Percentiles rank a stretch among this genome's conserved stretches.
phyloP scores from a whole-genome alignment of 2,113 vertebrate species.

The Neodon shergylaensis region DNA sequence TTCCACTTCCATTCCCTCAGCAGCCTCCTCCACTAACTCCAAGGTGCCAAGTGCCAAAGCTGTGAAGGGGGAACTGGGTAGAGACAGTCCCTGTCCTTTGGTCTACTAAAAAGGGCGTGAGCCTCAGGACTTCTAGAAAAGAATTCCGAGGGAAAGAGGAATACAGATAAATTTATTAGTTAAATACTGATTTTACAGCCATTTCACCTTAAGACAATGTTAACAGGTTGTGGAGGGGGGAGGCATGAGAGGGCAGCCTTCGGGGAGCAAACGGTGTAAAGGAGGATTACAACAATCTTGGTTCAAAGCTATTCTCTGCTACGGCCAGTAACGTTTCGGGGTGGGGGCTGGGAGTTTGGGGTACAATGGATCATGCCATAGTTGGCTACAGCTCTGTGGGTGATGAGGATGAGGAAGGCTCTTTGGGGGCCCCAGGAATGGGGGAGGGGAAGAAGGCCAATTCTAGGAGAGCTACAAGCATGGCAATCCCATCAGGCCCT shows the following conservation, averaged over 20 bases:
- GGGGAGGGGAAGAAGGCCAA: background rate
- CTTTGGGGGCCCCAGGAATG: background rate
- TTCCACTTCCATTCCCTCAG: background rate
- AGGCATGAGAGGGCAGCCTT: conserved; percentile 49
- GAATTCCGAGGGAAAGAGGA: background rate
- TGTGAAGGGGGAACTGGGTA: background rate
- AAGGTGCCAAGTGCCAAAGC: background rate
- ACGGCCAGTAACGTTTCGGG: conserved; percentile 35
- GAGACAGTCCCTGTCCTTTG: background rate
- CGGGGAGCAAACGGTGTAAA: conserved; percentile 65
- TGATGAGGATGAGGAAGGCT: background rate
- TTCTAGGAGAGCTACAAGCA: background rate
- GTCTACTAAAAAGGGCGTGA: background rate
- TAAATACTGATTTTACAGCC: conserved; percentile 84
- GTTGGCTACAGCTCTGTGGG: conserved; percentile 19
- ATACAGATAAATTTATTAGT: conserved; percentile 83
- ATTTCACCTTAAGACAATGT: conserved; percentile 82
- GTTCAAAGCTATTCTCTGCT: conserved; percentile 67
- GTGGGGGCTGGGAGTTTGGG: background rate
- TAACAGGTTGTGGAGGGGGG: conserved; percentile 70
- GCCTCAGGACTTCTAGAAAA: background rate
- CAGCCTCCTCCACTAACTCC: background rate
- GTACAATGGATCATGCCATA: background rate
- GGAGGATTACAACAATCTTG: conserved; percentile 74
- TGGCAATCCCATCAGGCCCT: background rate